Base-by-base conservation (phyloP, 2,797 vertebrate species). In the Crenuchus spilurus region DNA sequence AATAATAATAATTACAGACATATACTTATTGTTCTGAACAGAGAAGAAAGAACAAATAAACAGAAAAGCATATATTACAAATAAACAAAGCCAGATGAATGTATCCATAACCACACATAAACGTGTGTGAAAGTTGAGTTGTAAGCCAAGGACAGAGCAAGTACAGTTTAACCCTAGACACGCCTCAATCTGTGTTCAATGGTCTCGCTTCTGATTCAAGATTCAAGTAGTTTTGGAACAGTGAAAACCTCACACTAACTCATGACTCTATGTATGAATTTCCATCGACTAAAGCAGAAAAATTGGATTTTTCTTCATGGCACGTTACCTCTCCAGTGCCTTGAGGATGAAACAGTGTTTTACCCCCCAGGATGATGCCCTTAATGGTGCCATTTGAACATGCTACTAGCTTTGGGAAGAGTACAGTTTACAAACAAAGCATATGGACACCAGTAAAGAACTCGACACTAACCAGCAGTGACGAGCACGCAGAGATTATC, bases 211-310 rank as follows among this genome's bases (percentile, higher is more conserved):
- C 73, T 88, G 83, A 86, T 92, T 93, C 93, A 93, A 93, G 83
- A 86, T 92, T 93, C 93, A 93, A 93, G 93, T 94, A 92, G 84
- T 85, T 91, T 91, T 88, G 87, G 87, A 91, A 91, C 90, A 93
- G 90, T 90, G 88, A 91, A 80, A 76, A 78, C 48, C 42, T 68
- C 54, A 69, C 39, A 64, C 46, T 28, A 58, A 77, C 58, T 35
- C 37, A 37, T 71, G 54, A 31, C 31, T 39, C 13, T 65, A 71
- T 49, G 63, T 48, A 42, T 72, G 8, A 49, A 49, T 39, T 42
- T 65, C 44, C 22, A 48, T 31, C 48, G 62, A 65, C 28, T 30
- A 63, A 69, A 61, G n/a, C 16, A 46, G 57, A 70, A 63, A 68
- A 78, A 51, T 58, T 18, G 41, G 58, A 52, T 49, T 8, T 71